Evolutionary conservation across 1,140 invertebrate genomes (phyloP).

Genomic region (Caerostris darwini): DNA sequence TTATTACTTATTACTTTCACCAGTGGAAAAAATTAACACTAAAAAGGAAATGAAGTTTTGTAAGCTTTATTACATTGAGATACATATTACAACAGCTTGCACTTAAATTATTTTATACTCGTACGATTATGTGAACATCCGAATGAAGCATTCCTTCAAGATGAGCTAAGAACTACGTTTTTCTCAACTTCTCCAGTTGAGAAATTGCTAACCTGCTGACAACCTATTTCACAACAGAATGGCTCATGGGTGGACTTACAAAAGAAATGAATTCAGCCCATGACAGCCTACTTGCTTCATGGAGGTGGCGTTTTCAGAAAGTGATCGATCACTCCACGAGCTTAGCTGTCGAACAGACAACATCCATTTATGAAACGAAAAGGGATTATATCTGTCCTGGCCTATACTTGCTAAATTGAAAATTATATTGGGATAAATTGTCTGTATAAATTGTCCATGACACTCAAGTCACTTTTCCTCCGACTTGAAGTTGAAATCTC

Average conservation of each 20-base stretch:
- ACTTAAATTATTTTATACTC: no score
- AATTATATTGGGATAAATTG: not conserved
- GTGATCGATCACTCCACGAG: not conserved
- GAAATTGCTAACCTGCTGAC: not conserved
- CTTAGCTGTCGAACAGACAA: not conserved
- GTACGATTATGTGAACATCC: no score
- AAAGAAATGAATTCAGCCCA: not conserved
- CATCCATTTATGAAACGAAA: not conserved
- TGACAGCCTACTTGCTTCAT: conserved; percentile 7
- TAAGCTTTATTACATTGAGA: no score
- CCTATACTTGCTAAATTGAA: conserved; percentile 6
- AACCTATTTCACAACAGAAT: not conserved
- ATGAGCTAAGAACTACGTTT: not conserved
- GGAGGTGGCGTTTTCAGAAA: not conserved
- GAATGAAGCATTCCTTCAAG: no score
- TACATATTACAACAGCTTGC: no score
- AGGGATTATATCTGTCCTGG: not conserved
- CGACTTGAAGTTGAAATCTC: not conserved
- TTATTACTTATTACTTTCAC: no score
- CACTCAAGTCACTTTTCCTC: not conserved
- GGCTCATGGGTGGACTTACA: not conserved
- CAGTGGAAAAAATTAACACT: no score
- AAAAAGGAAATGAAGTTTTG: no score
- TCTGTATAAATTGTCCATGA: not conserved
- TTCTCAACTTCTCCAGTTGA: not conserved